These are phyloP conservation scores for Pandemis corylana DNA, from an alignment of 2,888 invertebrate genomes.

Conservation along the genomic window DNA sequence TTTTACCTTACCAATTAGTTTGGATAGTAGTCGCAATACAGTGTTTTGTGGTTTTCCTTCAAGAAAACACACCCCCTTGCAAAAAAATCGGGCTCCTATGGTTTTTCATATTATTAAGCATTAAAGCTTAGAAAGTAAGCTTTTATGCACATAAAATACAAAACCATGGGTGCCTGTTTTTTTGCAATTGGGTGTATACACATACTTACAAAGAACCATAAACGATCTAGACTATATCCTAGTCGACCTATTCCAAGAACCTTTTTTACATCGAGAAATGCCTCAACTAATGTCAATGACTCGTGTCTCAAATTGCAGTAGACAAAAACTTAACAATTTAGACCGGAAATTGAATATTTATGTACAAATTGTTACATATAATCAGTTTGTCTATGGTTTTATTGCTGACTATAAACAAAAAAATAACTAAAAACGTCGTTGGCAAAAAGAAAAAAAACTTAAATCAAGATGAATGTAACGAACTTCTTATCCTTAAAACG, in stretches of 20 bases:
- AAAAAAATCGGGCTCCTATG: no score
- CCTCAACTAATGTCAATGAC: conserved; percentile 6
- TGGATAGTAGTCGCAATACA: no score
- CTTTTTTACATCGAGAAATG: background rate
- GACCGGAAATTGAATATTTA: background rate
- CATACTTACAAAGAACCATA: background rate
- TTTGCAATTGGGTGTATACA: background rate
- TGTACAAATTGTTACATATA: background rate
- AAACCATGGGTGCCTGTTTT: no score
- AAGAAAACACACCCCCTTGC: no score
- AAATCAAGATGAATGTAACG: no score
- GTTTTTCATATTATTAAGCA: no score
- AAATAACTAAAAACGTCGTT: background rate
- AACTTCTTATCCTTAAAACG: no score
- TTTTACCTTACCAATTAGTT: no score
- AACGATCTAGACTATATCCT: background rate
- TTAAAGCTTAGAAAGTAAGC: no score
- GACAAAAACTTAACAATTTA: background rate
- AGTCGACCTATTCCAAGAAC: background rate
- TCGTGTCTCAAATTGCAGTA: background rate
- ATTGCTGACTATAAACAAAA: no score
- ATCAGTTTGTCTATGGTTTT: background rate
- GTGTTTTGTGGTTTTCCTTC: no score
- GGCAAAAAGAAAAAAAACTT: background rate
- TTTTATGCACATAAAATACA: no score